A percentile compares a stretch with the other conserved stretches of the same genome.
phyloP scores from a whole-genome alignment of 2,797 vertebrate genomes.

The Sciaenops ocellatus region DNA sequence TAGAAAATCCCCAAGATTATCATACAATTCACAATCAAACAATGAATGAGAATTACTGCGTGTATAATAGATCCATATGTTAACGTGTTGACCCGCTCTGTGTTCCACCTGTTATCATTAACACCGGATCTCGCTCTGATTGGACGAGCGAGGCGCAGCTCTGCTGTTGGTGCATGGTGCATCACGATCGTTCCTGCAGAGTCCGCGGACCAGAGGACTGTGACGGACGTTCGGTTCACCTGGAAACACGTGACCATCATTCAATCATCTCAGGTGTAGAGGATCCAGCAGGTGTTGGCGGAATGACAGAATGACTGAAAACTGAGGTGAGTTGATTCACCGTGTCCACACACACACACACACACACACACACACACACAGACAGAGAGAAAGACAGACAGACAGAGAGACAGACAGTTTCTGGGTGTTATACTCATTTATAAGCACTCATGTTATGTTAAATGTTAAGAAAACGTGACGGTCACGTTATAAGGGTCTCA shows the following conservation, averaged over 20 bases:
- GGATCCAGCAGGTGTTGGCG: neutral
- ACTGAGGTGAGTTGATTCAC: neutral
- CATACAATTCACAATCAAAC: neutral
- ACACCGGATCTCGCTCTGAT: neutral
- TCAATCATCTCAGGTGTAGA: neutral
- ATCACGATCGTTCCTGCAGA: neutral
- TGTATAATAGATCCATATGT: neutral
- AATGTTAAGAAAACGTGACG: neutral
- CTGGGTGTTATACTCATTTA: neutral
- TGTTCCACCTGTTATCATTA: slow-evolving; percentile 10
- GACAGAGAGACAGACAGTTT: neutral
- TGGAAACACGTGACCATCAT: neutral
- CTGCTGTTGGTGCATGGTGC: slow-evolving; percentile 3
- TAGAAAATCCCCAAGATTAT: neutral
- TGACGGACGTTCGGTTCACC: neutral
- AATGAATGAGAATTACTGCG: neutral
- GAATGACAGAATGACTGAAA: too few species aligned
- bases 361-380: too few species aligned
- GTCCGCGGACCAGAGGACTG: neutral
- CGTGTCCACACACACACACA: too few species aligned
- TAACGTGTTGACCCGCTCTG: neutral
- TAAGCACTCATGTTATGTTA: neutral
- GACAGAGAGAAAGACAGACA: neutral
- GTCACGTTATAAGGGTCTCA: neutral
- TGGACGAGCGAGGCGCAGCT: neutral